A percentile compares a stretch with the other conserved stretches of the same genome.
Conservation (phyloP, 2,888 invertebrate genomes). For the Opisthograptis luteolata region DNA sequence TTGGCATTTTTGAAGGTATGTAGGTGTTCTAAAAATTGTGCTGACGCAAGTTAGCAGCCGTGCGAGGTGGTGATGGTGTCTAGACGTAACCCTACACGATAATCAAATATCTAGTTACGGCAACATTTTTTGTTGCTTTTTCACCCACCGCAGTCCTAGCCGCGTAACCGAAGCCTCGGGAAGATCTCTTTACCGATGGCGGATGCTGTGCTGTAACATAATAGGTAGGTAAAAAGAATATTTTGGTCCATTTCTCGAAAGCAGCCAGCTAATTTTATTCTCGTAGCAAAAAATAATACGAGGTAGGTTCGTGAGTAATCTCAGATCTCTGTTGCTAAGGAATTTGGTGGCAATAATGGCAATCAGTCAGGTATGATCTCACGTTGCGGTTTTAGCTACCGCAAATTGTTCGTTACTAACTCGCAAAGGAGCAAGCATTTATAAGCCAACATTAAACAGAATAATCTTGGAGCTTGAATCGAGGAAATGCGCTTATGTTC, state of each 20-base stretch:
- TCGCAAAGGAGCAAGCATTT: constrained; percentile 31
- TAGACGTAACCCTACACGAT: constrained; percentile 72
- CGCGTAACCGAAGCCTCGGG: constrained; percentile 60
- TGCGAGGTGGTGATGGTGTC: constrained; percentile 65
- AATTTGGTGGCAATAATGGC: constrained; percentile 22
- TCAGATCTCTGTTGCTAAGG: constrained; percentile 29
- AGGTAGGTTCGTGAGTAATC: constrained; percentile 40
- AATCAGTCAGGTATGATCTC: constrained; percentile 26
- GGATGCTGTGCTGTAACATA: constrained; percentile 63
- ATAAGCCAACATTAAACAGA: constrained; percentile 29
- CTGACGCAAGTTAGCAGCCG: constrained; percentile 38
- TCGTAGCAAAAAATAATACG: constrained; percentile 30
- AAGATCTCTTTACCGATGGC: constrained; percentile 66
- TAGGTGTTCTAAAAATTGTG: constrained; percentile 17
- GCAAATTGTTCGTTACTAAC: constrained; percentile 15
- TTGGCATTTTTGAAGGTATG: constrained; percentile 4
- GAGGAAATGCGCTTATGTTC: constrained; percentile 52
- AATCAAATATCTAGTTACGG: constrained; percentile 65
- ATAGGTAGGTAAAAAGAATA: constrained; percentile 33
- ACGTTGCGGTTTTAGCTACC: constrained; percentile 26
- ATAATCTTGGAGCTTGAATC: constrained; percentile 40
- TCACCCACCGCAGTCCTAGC: constrained; percentile 67
- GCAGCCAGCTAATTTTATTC: constrained; percentile 39
- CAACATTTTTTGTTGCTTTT: constrained; percentile 58
- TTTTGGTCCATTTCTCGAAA: constrained; percentile 31